phyloP scores from a whole-genome alignment of 2,888 invertebrate genomes.

The Tolmerus cingulatus region DNA sequence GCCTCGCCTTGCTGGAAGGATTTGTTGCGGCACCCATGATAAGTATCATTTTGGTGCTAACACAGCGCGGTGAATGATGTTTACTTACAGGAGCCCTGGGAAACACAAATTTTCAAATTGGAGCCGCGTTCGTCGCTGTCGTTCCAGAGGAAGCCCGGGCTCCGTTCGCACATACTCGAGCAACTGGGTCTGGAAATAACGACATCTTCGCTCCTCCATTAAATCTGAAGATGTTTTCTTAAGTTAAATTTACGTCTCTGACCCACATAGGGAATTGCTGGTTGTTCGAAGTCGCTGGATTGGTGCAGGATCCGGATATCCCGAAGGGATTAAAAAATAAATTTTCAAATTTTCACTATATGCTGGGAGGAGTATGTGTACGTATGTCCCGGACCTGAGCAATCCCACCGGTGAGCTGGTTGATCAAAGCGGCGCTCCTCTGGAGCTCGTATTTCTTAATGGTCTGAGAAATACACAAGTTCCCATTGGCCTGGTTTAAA shows the following conservation, averaged over 20 bases:
- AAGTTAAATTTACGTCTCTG: neutral
- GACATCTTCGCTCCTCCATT: neutral
- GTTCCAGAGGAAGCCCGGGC: neutral
- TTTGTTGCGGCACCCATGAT: neutral
- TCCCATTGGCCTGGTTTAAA: neutral
- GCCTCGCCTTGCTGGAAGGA: neutral
- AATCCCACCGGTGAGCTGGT: neutral
- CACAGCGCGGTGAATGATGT: neutral
- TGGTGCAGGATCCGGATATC: neutral
- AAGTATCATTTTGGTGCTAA: neutral
- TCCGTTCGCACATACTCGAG: neutral
- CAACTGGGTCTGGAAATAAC: neutral
- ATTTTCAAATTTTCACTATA: neutral
- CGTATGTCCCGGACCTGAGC: neutral
- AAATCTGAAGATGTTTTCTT: neutral
- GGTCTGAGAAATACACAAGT: neutral
- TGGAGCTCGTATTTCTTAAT: neutral
- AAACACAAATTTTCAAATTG: neutral
- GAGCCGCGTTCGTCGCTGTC: neutral
- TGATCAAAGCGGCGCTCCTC: neutral
- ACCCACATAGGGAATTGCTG: neutral
- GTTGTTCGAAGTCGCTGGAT: neutral
- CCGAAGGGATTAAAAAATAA: neutral
- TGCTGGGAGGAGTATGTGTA: neutral
- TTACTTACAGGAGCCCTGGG: neutral